phyloP scores from a whole-genome alignment of 2,888 invertebrate species.

The Pedicia rivosa region DNA sequence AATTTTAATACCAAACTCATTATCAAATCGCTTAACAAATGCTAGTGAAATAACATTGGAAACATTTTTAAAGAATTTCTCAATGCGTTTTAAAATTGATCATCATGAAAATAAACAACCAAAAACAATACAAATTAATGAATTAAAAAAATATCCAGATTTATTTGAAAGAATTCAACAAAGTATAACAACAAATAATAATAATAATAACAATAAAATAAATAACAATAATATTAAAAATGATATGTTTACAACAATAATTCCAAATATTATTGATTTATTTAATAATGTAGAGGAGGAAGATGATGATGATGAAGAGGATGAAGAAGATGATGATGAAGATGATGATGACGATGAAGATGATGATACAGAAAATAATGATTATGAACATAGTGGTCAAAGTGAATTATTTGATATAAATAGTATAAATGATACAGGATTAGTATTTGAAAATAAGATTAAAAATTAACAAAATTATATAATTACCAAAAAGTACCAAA shows the following conservation, averaged over 20 bases:
- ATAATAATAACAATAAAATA: neutral
- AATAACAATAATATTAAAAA: neutral
- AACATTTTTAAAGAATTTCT: conserved; percentile 27
- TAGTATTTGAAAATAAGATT: too few species aligned
- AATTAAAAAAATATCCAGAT: neutral
- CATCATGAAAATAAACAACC: neutral
- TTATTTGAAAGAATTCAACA: conserved; percentile 1
- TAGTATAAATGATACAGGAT: conserved; percentile 12
- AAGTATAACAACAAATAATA: neutral
- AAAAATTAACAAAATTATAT: too few species aligned
- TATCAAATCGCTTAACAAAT: conserved; percentile 28
- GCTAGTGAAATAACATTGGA: conserved; percentile 27
- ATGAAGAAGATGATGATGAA: neutral
- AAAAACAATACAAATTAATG: conserved; percentile 2
- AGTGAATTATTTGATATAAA: neutral
- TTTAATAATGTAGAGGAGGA: neutral
- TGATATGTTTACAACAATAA: neutral
- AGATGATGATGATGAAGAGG: neutral
- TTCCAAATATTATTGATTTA: too few species aligned
- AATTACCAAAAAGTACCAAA: too few species aligned
- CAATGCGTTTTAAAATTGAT: conserved; percentile 1
- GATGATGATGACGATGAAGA: neutral
- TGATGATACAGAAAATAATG: conserved; percentile 3
- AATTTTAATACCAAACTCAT: conserved; percentile 31
- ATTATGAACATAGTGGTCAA: conserved; percentile 5